Base-by-base conservation (phyloP, 2,797 vertebrate species). In the Catharus ustulatus region DNA sequence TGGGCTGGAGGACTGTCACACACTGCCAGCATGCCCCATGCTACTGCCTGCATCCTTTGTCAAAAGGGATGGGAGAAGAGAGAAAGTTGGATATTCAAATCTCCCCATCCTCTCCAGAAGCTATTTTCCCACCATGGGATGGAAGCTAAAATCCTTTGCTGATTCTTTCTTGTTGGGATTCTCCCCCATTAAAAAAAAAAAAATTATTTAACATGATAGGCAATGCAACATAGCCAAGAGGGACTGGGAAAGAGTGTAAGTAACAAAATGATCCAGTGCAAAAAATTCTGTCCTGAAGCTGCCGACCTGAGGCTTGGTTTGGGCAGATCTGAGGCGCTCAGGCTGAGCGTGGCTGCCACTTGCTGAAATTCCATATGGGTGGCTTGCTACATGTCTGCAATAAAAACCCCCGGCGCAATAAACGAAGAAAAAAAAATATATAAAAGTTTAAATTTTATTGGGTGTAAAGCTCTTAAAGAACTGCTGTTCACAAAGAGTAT, bases 401-500 rank as follows among this genome's bases (percentile, higher is more conserved):
- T 97, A 98, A 98, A 97, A 95, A 32, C 20, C 74, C 45, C 77
- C 0, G 10, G 87, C 91, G 94, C 95, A 96, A 96, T 97, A 98
- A 98, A 97, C 81, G 49, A 96, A 97, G 89, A 94, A 96, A 96
- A 92, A 92, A 94, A 97, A 93, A 97, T 92, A 96, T 96, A 97
- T 95, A 97, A 96, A 98, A 96, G 84, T 97, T 98, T 96, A 96
- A 84, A 93, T 97, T 98, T 98, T 98, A 98, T 97, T 97, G 96
- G 96, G 97, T 98, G 96, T 96, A 97, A 98, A 98, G 96, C 96
- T 97, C 97, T 98, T 98, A 97, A 98, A 98, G 96, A 96, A 95
- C 95, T 95, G 81, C 96, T 95, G 94, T 84, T 97, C 90, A 83
- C 95, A 95, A 93, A 90, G 88, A 87, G 77, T 80, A 87, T 90